Conservation (phyloP, 2,113 vertebrate species). For the Burhinus oedicnemus region DNA sequence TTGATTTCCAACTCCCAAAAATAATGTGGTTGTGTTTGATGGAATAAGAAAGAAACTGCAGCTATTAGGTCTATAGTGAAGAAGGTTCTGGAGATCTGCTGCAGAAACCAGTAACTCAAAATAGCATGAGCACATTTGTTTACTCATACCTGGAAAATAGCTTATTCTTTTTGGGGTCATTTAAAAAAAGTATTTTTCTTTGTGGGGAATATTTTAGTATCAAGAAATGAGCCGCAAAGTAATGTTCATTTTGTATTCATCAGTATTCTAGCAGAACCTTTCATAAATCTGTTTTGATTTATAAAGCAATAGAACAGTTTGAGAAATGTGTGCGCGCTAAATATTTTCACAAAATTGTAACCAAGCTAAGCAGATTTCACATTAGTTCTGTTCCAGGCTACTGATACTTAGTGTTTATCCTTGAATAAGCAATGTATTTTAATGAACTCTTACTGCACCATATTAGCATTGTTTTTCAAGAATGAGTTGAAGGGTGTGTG, state of each 20-base stretch:
- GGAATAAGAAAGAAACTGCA: not conserved
- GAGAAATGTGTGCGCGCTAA: not conserved
- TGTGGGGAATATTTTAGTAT: not conserved
- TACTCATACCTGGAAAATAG: not conserved
- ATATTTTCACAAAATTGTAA: not conserved
- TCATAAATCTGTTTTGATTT: conserved; percentile 26
- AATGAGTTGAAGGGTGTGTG: not conserved
- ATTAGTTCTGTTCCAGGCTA: conserved; percentile 1
- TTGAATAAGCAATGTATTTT: not conserved
- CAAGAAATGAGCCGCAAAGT: not conserved
- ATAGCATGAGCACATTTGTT: not conserved
- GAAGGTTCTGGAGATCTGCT: not conserved
- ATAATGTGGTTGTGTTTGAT: not conserved
- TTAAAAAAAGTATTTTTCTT: not conserved
- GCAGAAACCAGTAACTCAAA: not conserved
- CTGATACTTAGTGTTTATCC: not conserved
- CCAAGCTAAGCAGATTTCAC: not conserved
- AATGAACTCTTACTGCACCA: not conserved
- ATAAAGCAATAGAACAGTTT: not conserved
- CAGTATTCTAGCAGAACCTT: conserved; percentile 17
- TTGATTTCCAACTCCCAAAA: not conserved
- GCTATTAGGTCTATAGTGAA: not conserved
- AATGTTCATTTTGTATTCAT: not conserved
- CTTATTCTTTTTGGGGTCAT: not conserved
- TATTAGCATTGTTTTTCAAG: not conserved